Conservation (phyloP, 2,888 invertebrate genomes). For the Ophion costatus region DNA sequence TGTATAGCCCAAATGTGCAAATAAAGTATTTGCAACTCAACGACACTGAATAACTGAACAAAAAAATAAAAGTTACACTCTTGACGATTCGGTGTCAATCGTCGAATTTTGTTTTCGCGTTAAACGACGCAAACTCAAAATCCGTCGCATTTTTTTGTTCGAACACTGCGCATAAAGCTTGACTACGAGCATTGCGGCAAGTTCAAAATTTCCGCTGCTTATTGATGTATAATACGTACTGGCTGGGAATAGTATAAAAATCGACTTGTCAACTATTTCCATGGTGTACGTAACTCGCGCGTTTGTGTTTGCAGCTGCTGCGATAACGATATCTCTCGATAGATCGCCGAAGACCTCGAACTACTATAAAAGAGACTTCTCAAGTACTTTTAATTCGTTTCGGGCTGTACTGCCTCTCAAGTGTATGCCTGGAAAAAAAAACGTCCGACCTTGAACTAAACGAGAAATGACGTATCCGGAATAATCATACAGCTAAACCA, state of each 20-base stretch:
- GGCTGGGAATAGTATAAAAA: neutral
- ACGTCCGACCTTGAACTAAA: neutral
- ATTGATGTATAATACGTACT: neutral
- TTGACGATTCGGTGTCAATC: neutral
- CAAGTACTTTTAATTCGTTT: neutral
- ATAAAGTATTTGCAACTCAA: neutral
- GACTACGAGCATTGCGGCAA: neutral
- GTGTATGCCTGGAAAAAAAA: neutral
- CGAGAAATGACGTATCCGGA: neutral
- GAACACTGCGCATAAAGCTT: neutral
- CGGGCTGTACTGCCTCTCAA: neutral
- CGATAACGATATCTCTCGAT: neutral
- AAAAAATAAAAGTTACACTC: neutral
- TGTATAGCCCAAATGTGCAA: no score
- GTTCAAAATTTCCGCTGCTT: neutral
- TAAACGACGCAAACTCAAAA: neutral
- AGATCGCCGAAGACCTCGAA: slow-evolving; percentile 3
- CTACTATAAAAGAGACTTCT: neutral
- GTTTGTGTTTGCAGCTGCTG: neutral
- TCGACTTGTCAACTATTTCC: neutral
- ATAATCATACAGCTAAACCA: neutral
- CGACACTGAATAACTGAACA: neutral
- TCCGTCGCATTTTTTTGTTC: neutral
- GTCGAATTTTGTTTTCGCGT: neutral
- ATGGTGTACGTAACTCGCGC: neutral